Conservation (phyloP, 2,113 vertebrate genomes). For the Calypte anna region DNA sequence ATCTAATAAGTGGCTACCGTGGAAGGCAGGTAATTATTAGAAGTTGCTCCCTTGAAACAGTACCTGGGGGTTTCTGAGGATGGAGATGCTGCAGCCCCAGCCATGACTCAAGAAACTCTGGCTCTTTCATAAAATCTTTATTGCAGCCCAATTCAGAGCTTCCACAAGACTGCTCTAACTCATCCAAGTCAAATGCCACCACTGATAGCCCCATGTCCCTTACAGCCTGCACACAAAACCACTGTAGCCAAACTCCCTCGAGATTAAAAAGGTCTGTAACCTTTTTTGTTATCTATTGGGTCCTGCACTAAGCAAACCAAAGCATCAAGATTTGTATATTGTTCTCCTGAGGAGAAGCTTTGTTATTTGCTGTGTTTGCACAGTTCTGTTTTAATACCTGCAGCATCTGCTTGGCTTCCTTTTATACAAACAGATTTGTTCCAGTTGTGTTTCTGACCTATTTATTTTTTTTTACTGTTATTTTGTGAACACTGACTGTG, state of each 20-base stretch:
- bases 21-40: neutral
- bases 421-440: slow-evolving; percentile 57
- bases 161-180: neutral
- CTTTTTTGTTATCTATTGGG: neutral
- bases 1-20: no score
- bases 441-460: slow-evolving; percentile 42
- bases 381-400: neutral
- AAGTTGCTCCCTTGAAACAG: neutral
- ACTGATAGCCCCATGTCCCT: neutral
- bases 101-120: neutral
- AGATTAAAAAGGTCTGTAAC: neutral
- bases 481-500: neutral
- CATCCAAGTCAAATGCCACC: fast-evolving
- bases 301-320: neutral
- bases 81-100: neutral
- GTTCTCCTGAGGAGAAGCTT: slow-evolving; percentile 19
- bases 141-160: neutral
- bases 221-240: neutral
- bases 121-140: neutral
- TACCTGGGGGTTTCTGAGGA: neutral
- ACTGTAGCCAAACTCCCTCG: fast-evolving
- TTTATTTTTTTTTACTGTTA: slow-evolving; percentile 18
- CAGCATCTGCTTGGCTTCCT: slow-evolving; percentile 35
- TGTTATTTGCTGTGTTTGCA: slow-evolving; percentile 50
- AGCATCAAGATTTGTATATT: neutral